phyloP scores from a whole-genome alignment of 1,140 invertebrate species.

The Drosophila paulistorum region DNA sequence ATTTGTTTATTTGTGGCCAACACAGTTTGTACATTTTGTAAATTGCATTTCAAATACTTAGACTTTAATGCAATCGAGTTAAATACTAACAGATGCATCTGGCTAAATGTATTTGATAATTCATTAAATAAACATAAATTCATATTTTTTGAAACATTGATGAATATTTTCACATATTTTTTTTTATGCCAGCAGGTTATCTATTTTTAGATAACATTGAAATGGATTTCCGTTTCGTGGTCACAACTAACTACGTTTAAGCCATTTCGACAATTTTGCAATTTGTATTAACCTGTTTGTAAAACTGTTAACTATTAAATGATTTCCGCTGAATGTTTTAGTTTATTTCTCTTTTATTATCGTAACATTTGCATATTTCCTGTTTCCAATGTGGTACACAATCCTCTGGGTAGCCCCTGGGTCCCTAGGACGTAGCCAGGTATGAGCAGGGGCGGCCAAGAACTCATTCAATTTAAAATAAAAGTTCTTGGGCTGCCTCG shows the following conservation, averaged over 20 bases:
- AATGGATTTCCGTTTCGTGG: too few species aligned
- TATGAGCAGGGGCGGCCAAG: too few species aligned
- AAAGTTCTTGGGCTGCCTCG: too few species aligned
- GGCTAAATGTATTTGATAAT: neutral
- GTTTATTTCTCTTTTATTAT: constrained; percentile 26
- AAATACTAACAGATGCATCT: neutral
- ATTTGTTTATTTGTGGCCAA: neutral
- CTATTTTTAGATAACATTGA: neutral
- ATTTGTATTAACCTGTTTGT: too few species aligned
- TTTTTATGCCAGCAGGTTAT: neutral
- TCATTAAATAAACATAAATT: neutral
- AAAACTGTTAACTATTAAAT: too few species aligned
- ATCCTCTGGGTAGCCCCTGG: too few species aligned
- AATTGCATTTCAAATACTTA: neutral
- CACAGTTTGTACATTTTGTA: too few species aligned
- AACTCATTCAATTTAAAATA: too few species aligned
- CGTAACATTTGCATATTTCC: constrained; percentile 37
- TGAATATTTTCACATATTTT: neutral
- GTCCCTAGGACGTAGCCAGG: too few species aligned
- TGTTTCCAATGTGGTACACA: neutral
- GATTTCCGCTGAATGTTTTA: too few species aligned
- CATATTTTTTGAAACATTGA: neutral
- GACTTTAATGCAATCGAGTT: neutral
- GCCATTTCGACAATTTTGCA: too few species aligned
- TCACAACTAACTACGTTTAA: too few species aligned